A percentile compares a stretch with the other conserved stretches of the same genome.
Conservation (phyloP, 2,113 vertebrate species). For the Eolophus roseicapilla region DNA sequence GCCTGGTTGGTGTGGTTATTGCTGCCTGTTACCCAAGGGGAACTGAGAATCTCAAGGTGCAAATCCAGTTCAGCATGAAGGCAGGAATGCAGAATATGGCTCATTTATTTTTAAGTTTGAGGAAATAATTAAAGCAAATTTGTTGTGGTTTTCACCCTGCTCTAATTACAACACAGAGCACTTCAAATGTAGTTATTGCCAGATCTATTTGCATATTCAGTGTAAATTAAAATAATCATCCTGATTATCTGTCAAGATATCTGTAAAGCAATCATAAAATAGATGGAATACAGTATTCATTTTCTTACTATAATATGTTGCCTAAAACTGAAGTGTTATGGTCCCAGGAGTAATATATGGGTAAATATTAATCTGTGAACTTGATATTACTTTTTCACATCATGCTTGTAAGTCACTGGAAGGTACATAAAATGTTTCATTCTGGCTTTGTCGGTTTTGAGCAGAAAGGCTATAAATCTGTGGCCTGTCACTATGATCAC, state of each 20-base stretch:
- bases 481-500: neutral
- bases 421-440: neutral
- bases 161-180: conserved; percentile 11
- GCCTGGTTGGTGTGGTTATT: neutral
- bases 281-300: neutral
- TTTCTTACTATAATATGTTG: neutral
- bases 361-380: neutral
- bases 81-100: neutral
- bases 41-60: neutral
- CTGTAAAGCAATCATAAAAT: neutral
- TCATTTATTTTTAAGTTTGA: conserved; percentile 4
- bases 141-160: neutral
- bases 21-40: neutral
- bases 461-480: neutral
- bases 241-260: conserved; percentile 2
- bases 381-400: neutral
- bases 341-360: neutral
- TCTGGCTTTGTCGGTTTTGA: neutral
- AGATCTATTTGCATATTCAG: conserved; percentile 8
- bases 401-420: neutral
- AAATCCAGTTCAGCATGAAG: neutral
- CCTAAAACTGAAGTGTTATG: neutral
- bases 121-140: conserved; percentile 7
- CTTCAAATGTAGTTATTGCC: neutral
- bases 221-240: conserved; percentile 30